phyloP scores from a whole-genome alignment of 2,113 vertebrate species.

The Nothoprocta pentlandii region DNA sequence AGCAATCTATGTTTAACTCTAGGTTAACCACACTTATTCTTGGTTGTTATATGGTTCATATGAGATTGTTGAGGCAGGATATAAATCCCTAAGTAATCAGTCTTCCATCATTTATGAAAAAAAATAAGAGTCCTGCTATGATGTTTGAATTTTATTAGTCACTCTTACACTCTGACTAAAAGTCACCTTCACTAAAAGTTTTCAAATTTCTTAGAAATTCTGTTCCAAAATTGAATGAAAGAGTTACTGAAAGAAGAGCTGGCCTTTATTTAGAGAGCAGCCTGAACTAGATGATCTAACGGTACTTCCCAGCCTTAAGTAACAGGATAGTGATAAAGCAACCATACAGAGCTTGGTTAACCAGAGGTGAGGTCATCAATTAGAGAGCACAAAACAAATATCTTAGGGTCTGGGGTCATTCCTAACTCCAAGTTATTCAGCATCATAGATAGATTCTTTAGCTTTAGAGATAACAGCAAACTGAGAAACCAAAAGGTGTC shows the following conservation, averaged over 20 bases:
- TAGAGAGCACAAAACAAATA: not conserved
- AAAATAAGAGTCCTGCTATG: not conserved
- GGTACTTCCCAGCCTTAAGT: not conserved
- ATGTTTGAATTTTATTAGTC: not conserved
- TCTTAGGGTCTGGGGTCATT: not conserved
- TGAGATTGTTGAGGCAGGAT: not conserved
- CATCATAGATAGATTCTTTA: not conserved
- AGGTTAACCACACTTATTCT: not conserved
- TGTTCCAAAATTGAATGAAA: not conserved
- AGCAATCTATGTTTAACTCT: not conserved
- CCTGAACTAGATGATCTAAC: not conserved
- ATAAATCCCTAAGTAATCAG: not conserved
- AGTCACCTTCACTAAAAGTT: not conserved
- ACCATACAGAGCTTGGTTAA: not conserved
- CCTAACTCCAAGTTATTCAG: not conserved
- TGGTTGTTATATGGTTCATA: not conserved
- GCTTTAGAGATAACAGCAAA: not conserved
- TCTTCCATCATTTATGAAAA: not conserved
- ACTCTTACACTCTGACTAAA: not conserved
- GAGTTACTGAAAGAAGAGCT: not conserved
- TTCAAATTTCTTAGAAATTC: not conserved
- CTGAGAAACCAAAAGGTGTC: not conserved
- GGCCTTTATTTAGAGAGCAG: not conserved
- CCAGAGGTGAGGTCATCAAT: not conserved
- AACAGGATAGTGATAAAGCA: not conserved